phyloP scores from a whole-genome alignment of 2,113 vertebrate genomes.

The Sus scrofa region DNA sequence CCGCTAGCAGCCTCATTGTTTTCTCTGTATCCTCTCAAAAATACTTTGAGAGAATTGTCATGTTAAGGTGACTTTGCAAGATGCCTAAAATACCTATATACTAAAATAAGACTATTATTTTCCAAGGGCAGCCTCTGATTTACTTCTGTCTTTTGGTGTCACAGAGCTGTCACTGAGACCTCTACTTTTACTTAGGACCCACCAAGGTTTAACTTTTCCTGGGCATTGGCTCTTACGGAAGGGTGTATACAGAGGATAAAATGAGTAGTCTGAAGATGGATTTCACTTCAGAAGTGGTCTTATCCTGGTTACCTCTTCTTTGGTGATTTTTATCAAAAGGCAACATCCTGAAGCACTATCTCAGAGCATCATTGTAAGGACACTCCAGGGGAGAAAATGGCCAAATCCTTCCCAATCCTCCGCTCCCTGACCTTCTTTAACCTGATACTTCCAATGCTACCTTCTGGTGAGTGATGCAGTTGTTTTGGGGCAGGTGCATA shows the following conservation, averaged over 20 bases:
- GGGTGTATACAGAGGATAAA: background rate
- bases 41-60: background rate
- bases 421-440: background rate
- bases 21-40: background rate
- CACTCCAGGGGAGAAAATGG: background rate
- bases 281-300: background rate
- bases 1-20: background rate
- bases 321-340: background rate
- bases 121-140: background rate
- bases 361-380: background rate
- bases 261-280: too few relatives aligned
- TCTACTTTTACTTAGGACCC: background rate
- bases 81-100: background rate
- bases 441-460: background rate
- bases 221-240: background rate
- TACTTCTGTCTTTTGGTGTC: background rate
- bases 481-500: background rate
- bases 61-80: background rate
- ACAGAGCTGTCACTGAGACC: background rate
- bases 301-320: background rate
- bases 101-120: background rate
- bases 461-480: slow-evolving; percentile 59
- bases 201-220: background rate
- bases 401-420: background rate
- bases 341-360: background rate